Evolutionary conservation across 1,140 invertebrate species (phyloP), one percentile per base, ranked within the genome.

Genomic region (Lucilia cuprina): DNA sequence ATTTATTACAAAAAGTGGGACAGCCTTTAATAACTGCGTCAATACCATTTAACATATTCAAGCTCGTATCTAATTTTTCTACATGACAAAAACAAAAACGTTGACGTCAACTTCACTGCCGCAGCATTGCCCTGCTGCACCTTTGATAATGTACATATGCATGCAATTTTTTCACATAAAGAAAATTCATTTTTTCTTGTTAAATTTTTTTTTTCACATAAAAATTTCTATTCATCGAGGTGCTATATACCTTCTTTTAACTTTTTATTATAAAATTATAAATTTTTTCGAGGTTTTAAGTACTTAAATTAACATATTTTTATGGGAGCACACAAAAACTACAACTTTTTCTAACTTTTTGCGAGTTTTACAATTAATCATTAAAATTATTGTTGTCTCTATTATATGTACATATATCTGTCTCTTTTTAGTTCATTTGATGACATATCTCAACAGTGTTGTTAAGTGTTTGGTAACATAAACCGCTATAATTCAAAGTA

Each of bases 231-330:
- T 70, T 3, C 8, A 1, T 9, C 4, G 50, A 9, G 2, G 19
- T 21, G 9, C 4, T 70, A 25, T 21, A 70, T 70, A 70, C 65
- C 65, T 70, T 70, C 60, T 70, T 19, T 70, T 21, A 19, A 70
- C 65, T 70, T 25, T 70, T 70, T 70, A 70, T 70, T 70, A 70
- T 70, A 70, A 70, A 70, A 70, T 70, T 70, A 70, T 21, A 21
- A 55, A 21, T 70, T 70, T 19, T 70, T 70, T 25, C 65, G n/a
- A 21, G n/a, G 7, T 19, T 70, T 70, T 70, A 70, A 70, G 65
- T 70, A 70, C 65, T 70, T 70, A 70, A 70, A 70, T 9, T 70
- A 70, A 70, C 65, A 70, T 70, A 70, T 70, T 70, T 70, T 70
- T 70, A 25, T 70, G 21, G 65, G 65, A 70, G 65, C 65, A 70